Evolutionary conservation across 2,797 vertebrate species (phyloP), one percentile per base, ranked within the genome.

Genomic region (Carcharodon carcharias): DNA sequence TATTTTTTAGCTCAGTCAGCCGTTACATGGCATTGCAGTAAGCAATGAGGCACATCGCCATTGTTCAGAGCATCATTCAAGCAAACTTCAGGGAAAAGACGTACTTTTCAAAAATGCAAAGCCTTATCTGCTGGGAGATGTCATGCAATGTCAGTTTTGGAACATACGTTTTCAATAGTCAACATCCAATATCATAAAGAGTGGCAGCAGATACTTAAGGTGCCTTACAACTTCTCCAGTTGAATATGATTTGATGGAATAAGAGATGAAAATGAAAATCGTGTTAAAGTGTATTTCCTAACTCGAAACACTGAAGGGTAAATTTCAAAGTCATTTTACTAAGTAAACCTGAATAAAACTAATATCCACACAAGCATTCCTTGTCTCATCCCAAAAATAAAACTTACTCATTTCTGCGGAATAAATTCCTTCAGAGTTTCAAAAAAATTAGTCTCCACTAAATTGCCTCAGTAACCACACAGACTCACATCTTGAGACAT

Each of bases 401-500:
- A 95, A 95, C 67, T 31, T 5, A 95, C 54, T 73, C 23, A 14
- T 28, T 73, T 95, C 69, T 35, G 45, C 45, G 73, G 94, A 95
- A 56, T 73, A 73, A 71, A 95, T 73, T 21, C 94, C 45, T 56
- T 95, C 54, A 95, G 54, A 54, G 67, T 95, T 63, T 11, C 28
- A 65, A 95, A 14, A 14, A 95, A 73, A 95, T 95, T 95, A 54
- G 12, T 56, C 94, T 95, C 26, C 67, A 50, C 26, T 56, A 35
- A 71, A 71, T 95, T 95, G 94, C 67, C 26, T 71, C 28, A 54
- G 94, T 31, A 54, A 73, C 14, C 14, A 28, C 40, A 14, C 28
- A 1, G 45, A 69, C 65, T 71, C 56, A 95, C 45, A 95, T 95
- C 69, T 69, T 95, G 18, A 95, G n/a, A 95, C 94, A 95, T 31